phyloP scores from a whole-genome alignment of 1,140 invertebrate species.

The Procambarus virginalis region DNA sequence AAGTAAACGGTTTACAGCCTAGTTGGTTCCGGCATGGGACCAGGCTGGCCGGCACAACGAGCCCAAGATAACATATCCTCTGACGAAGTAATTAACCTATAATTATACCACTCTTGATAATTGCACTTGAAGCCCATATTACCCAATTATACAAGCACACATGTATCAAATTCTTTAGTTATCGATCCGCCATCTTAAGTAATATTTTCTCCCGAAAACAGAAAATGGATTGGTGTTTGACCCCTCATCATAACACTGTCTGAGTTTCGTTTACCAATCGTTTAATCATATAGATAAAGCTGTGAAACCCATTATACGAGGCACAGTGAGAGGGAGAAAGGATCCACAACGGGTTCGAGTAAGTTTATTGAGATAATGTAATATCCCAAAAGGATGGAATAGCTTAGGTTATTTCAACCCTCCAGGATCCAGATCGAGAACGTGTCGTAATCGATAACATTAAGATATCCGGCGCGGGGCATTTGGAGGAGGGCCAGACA shows the following conservation, averaged over 20 bases:
- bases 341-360: no score
- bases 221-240: no score
- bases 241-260: no score
- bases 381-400: no score
- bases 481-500: background rate
- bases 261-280: no score
- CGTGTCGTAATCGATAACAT: constrained; percentile 48
- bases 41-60: constrained; percentile 2
- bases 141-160: background rate
- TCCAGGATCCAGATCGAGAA: no score
- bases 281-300: constrained; percentile 8
- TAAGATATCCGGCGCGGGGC: constrained; percentile 23
- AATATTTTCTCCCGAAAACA: no score
- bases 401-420: no score
- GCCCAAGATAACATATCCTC: no score
- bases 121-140: background rate
- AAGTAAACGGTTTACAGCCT: no score
- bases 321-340: background rate
- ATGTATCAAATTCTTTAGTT: background rate
- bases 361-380: no score
- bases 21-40: constrained; percentile 17
- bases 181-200: no score
- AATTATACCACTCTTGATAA: background rate
- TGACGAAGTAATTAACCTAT: background rate
- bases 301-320: constrained; percentile 31